Evolutionary conservation across 2,888 invertebrate genomes (phyloP).

Genomic region (Oscheius sp.): DNA sequence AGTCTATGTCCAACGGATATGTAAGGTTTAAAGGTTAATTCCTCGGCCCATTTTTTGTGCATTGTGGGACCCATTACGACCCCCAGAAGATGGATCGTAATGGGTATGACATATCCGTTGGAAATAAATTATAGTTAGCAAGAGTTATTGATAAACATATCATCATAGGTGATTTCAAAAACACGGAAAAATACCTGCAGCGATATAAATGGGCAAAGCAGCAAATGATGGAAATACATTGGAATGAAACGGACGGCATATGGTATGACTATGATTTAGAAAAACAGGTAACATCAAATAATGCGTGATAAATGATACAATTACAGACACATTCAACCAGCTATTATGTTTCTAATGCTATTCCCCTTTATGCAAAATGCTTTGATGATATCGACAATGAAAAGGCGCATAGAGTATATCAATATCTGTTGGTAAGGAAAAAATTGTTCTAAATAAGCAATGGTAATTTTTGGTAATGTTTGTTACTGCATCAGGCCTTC

Average conservation of each 20-base stretch:
- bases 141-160: neutral
- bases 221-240: constrained; percentile 79
- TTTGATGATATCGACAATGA: constrained; percentile 67
- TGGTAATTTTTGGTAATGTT: neutral
- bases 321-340: constrained; percentile 59
- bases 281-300: constrained; percentile 35
- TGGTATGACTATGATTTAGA: constrained; percentile 71
- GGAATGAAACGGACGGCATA: constrained; percentile 80
- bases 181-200: constrained; percentile 58
- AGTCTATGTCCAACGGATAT: neutral
- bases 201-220: constrained; percentile 66
- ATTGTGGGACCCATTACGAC: too few species aligned
- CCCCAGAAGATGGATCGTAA: too few species aligned
- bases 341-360: constrained; percentile 71
- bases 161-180: constrained; percentile 59
- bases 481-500: too few species aligned
- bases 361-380: constrained; percentile 71
- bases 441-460: neutral
- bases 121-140: too few species aligned
- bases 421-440: constrained; percentile 64
- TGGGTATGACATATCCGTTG: too few species aligned
- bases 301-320: neutral
- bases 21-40: too few species aligned
- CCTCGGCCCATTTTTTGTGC: too few species aligned
- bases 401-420: constrained; percentile 64